Conservation (phyloP, 2,113 vertebrate species). For the Lophotis ruficrista region DNA sequence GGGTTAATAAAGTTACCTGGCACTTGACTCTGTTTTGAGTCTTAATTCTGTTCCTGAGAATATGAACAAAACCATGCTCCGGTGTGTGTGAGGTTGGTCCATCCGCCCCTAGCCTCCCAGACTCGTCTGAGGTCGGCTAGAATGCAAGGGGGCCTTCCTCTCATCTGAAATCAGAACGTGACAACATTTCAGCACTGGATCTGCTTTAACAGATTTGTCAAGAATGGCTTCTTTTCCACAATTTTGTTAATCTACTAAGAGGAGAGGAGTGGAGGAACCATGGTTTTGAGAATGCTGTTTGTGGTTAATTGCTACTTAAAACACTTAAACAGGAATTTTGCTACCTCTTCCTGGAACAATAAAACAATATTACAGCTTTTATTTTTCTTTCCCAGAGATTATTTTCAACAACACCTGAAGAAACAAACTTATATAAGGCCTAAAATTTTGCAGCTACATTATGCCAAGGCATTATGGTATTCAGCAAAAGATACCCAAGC, state of each 20-base stretch:
- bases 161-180: no score
- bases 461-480: not conserved
- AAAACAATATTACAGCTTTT: not conserved
- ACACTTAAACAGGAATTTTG: not conserved
- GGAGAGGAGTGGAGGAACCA: not conserved
- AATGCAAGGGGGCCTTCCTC: no score
- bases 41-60: no score
- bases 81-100: no score
- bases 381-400: not conserved
- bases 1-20: no score
- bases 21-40: no score
- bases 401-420: not conserved
- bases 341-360: not conserved
- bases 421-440: not conserved
- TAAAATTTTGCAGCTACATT: not conserved
- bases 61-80: no score
- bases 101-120: no score
- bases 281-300: not conserved
- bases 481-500: not conserved
- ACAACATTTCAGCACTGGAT: not conserved
- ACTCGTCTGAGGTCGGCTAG: no score
- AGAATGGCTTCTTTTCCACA: not conserved
- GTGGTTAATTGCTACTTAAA: not conserved
- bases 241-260: not conserved
- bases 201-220: not conserved